Conservation (phyloP, 2,888 invertebrate species). For the Acanthococcus lagerstroemiae region DNA sequence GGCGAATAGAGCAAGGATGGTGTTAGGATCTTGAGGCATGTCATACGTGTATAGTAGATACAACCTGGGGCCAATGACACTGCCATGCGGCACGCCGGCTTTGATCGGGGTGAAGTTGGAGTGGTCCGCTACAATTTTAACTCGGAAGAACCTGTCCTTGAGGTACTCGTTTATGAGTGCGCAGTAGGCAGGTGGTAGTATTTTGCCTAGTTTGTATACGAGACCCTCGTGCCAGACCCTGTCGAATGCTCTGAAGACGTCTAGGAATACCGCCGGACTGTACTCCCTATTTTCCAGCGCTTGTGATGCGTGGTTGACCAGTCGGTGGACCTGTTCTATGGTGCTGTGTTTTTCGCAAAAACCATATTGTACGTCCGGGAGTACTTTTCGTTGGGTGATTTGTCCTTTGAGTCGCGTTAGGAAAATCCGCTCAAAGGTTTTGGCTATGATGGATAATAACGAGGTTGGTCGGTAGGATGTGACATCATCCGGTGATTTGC, state of each 20-base stretch:
- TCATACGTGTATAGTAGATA: not conserved
- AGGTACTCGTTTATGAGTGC: not conserved
- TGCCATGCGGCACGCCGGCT: constrained; percentile 4
- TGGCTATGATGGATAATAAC: not conserved
- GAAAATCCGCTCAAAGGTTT: not conserved
- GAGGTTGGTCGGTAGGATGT: not conserved
- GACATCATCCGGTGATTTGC: not conserved
- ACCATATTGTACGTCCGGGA: constrained; percentile 2
- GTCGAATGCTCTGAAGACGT: not conserved
- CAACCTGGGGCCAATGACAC: not conserved
- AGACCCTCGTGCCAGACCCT: not conserved
- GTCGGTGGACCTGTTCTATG: not conserved
- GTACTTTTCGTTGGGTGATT: not conserved
- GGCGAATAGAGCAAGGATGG: not conserved
- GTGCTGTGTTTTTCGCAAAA: constrained; percentile 1
- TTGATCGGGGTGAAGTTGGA: not conserved
- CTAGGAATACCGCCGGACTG: constrained; percentile 1
- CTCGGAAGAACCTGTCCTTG: not conserved
- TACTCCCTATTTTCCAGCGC: not conserved
- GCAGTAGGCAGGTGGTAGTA: not conserved
- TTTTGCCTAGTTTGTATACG: not conserved
- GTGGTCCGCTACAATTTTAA: not conserved
- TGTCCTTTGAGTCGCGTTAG: not conserved
- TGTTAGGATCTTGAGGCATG: not conserved
- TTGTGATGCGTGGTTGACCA: not conserved